These are phyloP conservation scores for Zaprionus bogoriensis DNA, from an alignment of 2,888 invertebrate species.

Conservation along the genomic window DNA sequence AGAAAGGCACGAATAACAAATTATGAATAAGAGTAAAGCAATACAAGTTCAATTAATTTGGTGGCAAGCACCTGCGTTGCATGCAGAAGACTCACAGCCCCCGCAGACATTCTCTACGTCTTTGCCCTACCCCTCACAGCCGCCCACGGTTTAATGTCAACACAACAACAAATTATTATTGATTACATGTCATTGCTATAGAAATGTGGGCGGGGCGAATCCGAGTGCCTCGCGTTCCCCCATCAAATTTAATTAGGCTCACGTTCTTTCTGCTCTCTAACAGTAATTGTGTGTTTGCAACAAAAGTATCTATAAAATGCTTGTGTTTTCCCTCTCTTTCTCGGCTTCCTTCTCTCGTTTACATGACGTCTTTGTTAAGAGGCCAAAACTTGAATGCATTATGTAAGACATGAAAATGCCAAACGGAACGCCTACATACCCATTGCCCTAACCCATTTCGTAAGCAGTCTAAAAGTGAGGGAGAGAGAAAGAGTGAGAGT, in stretches of 20 bases:
- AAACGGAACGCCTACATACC: constrained; percentile 43
- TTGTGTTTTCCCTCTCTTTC: not conserved
- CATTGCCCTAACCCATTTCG: constrained; percentile 71
- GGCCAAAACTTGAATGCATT: constrained; percentile 35
- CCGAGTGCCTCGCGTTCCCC: constrained; percentile 3
- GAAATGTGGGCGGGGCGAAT: constrained; percentile 21
- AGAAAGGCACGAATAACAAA: constrained; percentile 10
- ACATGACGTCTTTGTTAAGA: constrained; percentile 17
- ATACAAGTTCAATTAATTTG: constrained; percentile 52
- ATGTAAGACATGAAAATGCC: constrained; percentile 31
- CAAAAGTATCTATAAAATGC: constrained; percentile 4
- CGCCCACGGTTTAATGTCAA: constrained; percentile 54
- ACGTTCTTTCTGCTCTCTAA: constrained; percentile 26
- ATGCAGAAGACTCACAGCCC: constrained; percentile 30
- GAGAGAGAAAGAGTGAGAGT: not conserved
- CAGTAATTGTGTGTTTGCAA: constrained; percentile 48
- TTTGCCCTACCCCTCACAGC: not conserved
- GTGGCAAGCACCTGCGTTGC: constrained; percentile 56
- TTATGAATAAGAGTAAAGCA: constrained; percentile 7
- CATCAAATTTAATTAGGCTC: constrained; percentile 70
- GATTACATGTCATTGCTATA: constrained; percentile 69
- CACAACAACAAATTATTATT: constrained; percentile 66
- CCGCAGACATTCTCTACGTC: not conserved
- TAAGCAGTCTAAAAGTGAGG: constrained; percentile 12
- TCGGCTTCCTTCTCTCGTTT: not conserved